Conservation (phyloP, 2,888 invertebrate species). For the Pristionchus mayeri region DNA sequence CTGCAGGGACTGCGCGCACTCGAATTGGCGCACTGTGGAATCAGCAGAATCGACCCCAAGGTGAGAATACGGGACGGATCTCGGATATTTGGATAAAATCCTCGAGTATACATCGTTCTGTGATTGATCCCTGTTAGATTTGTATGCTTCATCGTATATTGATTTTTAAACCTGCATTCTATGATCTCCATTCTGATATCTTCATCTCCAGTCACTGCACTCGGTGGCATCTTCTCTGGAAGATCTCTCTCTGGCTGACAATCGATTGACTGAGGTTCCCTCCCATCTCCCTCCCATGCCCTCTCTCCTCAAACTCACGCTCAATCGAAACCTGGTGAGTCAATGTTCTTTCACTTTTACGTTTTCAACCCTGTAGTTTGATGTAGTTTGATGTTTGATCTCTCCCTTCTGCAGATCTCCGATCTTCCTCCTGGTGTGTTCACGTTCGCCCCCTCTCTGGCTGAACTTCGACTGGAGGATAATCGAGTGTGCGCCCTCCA, state of each 20-base stretch:
- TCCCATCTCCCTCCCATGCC: neutral
- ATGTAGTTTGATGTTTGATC: slow-evolving; percentile 38
- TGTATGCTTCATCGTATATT: too few species aligned
- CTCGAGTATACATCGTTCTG: too few species aligned
- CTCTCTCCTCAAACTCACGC: slow-evolving; percentile 84
- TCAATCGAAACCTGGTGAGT: slow-evolving; percentile 83
- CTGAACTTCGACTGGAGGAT: slow-evolving; percentile 65
- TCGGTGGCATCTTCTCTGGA: slow-evolving; percentile 79
- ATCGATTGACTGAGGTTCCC: slow-evolving; percentile 83
- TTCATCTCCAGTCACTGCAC: slow-evolving; percentile 50
- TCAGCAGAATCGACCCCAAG: neutral
- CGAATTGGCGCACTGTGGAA: slow-evolving; percentile 29
- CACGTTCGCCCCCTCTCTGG: slow-evolving; percentile 54
- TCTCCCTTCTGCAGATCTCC: slow-evolving; percentile 53
- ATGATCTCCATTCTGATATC: neutral
- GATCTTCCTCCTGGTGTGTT: slow-evolving; percentile 57
- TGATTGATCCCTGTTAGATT: too few species aligned
- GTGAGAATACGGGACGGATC: too few species aligned
- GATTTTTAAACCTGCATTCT: neutral
- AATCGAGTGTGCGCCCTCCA: slow-evolving; percentile 67
- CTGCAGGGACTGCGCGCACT: slow-evolving; percentile 9
- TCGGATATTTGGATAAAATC: too few species aligned
- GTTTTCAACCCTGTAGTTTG: too few species aligned
- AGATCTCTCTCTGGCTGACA: slow-evolving; percentile 87
- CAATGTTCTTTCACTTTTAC: neutral